Evolutionary conservation across 2,113 vertebrate species (phyloP).

Genomic region (Bufo gargarizans): DNA sequence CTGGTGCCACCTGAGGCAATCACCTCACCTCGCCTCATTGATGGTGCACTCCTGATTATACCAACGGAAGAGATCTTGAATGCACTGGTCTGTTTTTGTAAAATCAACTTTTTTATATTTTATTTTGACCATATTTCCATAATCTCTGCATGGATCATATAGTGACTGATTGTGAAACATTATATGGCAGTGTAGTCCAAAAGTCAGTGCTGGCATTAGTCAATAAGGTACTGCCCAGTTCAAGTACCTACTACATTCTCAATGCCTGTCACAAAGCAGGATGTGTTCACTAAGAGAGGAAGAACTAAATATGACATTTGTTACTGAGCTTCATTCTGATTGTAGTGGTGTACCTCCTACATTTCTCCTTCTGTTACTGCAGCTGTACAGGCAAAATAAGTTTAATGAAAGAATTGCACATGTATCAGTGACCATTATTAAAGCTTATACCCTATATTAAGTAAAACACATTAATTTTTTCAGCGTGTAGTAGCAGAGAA

Average conservation of each 20-base stretch:
- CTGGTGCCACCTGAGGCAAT: no score
- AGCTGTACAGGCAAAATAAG: neutral
- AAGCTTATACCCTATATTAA: neutral
- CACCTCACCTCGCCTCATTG: no score
- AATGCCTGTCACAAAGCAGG: neutral
- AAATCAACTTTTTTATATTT: no score
- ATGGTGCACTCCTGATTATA: no score
- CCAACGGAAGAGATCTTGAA: no score
- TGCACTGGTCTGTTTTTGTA: no score
- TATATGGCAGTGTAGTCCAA: neutral
- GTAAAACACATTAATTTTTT: neutral
- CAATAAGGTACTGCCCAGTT: neutral
- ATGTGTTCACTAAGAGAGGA: neutral
- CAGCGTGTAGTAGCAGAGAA: neutral
- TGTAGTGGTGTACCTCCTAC: neutral
- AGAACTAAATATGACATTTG: slow-evolving; percentile 16
- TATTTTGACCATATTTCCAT: no score
- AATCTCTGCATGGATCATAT: neutral
- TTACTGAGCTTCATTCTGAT: neutral
- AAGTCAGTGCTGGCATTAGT: neutral
- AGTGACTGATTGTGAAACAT: neutral
- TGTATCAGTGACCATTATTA: neutral
- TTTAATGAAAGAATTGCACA: neutral
- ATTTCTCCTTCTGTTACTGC: neutral
- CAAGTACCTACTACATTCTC: neutral